Evolutionary conservation across 2,888 invertebrate species (phyloP).

Genomic region (Plagodis pulveraria): DNA sequence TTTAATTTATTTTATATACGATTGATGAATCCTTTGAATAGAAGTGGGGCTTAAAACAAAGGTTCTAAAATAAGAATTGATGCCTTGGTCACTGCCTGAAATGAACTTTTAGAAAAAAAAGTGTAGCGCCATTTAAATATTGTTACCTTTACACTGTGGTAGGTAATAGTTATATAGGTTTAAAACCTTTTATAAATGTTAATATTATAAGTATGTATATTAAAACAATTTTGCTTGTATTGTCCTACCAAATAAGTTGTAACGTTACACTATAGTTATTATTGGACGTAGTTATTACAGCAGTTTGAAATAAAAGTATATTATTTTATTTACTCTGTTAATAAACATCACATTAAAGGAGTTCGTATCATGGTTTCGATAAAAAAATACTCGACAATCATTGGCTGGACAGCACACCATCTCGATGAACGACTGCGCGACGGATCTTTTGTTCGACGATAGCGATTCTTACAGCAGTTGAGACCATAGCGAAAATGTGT

Average conservation of each 20-base stretch:
- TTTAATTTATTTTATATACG: background rate
- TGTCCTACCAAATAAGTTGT: constrained; percentile 5
- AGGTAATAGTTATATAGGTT: constrained; percentile 50
- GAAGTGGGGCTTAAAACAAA: background rate
- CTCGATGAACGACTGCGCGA: too few species aligned
- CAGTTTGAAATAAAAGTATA: constrained; percentile 12
- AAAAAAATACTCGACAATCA: too few species aligned
- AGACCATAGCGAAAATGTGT: too few species aligned
- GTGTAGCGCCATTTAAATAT: constrained; percentile 23
- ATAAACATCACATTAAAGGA: background rate
- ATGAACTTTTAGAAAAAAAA: constrained; percentile 2
- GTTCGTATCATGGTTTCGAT: too few species aligned
- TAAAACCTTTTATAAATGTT: constrained; percentile 40
- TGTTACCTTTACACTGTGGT: constrained; percentile 40
- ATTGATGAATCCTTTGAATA: background rate
- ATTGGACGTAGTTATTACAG: constrained; percentile 31
- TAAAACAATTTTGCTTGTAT: constrained; percentile 1
- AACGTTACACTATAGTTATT: constrained; percentile 11
- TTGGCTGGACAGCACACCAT: too few species aligned
- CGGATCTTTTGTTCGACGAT: too few species aligned
- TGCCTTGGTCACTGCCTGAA: constrained; percentile 11
- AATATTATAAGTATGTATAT: constrained; percentile 16
- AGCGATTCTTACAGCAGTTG: too few species aligned
- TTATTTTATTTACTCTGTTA: background rate
- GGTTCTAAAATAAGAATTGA: constrained; percentile 1